Percentiles rank a stretch among this genome's conserved stretches.
phyloP scores from a whole-genome alignment of 37 sponge, comb jelly and placozoan species.

The Hexactinellida sp. region DNA sequence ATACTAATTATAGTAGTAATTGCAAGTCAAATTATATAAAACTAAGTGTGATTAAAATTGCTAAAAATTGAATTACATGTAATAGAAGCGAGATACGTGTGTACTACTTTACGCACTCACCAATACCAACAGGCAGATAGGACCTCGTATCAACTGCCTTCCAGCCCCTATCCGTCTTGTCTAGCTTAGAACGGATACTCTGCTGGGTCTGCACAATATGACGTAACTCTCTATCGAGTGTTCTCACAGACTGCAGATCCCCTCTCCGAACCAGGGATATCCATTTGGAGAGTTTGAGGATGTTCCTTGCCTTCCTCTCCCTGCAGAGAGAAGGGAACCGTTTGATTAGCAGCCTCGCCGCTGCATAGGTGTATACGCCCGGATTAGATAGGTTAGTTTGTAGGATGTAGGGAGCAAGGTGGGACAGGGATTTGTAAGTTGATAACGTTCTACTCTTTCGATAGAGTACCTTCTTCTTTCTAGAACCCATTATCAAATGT shows the following conservation, averaged over 20 bases:
- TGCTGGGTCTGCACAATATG: not conserved
- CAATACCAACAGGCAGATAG: not conserved
- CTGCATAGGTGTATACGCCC: not conserved
- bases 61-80: too few relatives aligned
- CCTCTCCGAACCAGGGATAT: not conserved
- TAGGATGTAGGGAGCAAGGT: not conserved
- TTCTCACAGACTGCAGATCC: not conserved
- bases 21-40: too few relatives aligned
- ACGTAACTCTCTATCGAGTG: not conserved
- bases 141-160: not conserved
- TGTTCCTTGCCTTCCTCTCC: not conserved
- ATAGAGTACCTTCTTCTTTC: not conserved
- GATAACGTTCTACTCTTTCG: not conserved
- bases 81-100: too few relatives aligned
- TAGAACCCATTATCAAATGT: not conserved
- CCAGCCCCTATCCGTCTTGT: not conserved
- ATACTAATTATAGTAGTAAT: too few relatives aligned
- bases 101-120: not conserved
- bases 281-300: not conserved
- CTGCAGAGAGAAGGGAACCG: not conserved
- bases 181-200: not conserved
- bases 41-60: too few relatives aligned
- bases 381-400: not conserved
- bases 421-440: not conserved
- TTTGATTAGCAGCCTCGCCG: not conserved